Base-by-base conservation (phyloP, 2,888 invertebrate genomes). In the Callyntrura guangdongensis region DNA sequence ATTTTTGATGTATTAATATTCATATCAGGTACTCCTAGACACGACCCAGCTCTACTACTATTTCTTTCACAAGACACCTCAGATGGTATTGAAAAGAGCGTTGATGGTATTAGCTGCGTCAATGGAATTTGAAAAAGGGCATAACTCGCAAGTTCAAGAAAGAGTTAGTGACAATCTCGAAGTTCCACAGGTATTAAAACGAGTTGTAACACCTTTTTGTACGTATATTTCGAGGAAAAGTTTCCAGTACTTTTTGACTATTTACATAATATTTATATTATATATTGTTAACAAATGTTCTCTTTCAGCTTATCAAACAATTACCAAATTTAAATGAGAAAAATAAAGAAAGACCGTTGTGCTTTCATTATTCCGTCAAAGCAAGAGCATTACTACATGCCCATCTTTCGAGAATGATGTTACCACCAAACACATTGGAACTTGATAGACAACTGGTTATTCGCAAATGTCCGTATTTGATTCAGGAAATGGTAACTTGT, bases 31-130 rank as follows among this genome's bases (percentile, higher is more conserved):
- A 0, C 95, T 99, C 14, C 95, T 99, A 91, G 98, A 99, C 94
- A 99, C 99, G n/a, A 98, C 99, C 6, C 97, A 98, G 95, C 96
- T 99, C 96, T 99, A 99, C 95, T 98, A 98, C 95, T 98, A 97
- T 95, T 99, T 98, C 95, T 98, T 99, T 95, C 97, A 98, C 94
- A 99, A 99, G 95, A 99, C 99, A 8, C 98, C 99, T 0, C 97
- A 97, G 92, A 99, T 99, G 98, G 97, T 98, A 83, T 95, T 99
- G 79, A 99, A 99, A 95, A 96, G 99, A 94, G 98, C 98, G 20
- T 96, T 99, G 12, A 99, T 99, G 99, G 98, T 99, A 89, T 96
- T 99, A 79, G 98, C 98, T 27, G 99, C 99, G 12, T 99, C 99
- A 91, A 97, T 98, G 94, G 99, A 99, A 95, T 99, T 99, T 96